Conservation (phyloP, 1,140 invertebrate genomes). For the Trichonephila clavipes region DNA sequence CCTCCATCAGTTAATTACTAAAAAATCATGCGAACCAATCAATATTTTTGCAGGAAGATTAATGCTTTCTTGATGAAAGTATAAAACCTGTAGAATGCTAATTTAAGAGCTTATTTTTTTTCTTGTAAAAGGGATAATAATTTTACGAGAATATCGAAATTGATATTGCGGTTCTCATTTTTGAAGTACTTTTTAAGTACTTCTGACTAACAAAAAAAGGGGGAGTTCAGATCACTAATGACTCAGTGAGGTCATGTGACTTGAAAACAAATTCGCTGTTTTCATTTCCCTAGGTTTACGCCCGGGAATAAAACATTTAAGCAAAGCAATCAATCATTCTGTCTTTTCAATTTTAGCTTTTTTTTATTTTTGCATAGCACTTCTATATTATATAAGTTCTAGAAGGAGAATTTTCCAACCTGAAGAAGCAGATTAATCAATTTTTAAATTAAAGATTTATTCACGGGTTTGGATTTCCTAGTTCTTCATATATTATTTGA, state of each 20-base stretch:
- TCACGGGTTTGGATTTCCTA: too few relatives aligned
- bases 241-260: not conserved
- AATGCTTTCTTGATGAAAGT: not conserved
- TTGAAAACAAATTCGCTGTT: conserved; percentile 31
- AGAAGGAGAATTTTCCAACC: too few relatives aligned
- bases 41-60: not conserved
- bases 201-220: not conserved
- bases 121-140: conserved; percentile 19
- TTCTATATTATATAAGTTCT: not conserved
- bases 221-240: not conserved
- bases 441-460: too few relatives aligned
- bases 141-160: conserved; percentile 3
- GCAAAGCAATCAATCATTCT: conserved; percentile 1
- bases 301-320: not conserved
- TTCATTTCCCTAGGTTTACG: not conserved
- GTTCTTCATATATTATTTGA: too few relatives aligned
- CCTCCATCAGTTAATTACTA: conserved; percentile 1
- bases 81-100: conserved; percentile 41
- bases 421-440: too few relatives aligned
- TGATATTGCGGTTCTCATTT: conserved; percentile 39
- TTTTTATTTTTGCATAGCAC: not conserved
- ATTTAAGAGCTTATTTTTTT: not conserved
- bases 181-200: conserved; percentile 41
- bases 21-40: conserved; percentile 15
- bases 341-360: not conserved